phyloP scores from a whole-genome alignment of 2,888 invertebrate genomes.

The Bellardia bayeri region DNA sequence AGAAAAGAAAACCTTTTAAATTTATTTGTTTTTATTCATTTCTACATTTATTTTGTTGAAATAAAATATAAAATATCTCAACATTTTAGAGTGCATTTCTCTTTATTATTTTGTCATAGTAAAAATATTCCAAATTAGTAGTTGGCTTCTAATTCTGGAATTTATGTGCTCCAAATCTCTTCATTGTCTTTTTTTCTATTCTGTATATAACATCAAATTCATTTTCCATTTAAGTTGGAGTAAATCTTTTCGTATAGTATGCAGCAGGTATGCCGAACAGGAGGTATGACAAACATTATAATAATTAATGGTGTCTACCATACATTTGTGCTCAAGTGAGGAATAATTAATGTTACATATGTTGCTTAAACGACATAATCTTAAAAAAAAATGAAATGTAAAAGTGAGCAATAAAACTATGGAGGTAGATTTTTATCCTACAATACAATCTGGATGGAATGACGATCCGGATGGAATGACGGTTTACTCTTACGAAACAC shows the following conservation, averaged over 20 bases:
- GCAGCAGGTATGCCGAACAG: neutral
- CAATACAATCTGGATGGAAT: conserved; percentile 14
- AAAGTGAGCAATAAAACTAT: neutral
- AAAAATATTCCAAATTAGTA: conserved; percentile 17
- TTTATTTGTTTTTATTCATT: neutral
- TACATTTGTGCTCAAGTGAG: conserved; percentile 52
- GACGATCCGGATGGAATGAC: too few relatives aligned
- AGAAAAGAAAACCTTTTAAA: neutral
- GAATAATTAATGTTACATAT: conserved; percentile 70
- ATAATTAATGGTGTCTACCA: conserved; percentile 56
- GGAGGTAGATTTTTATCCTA: neutral
- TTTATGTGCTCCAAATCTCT: conserved; percentile 41
- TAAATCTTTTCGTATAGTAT: neutral
- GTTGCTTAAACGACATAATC: conserved; percentile 54
- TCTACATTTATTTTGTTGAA: neutral
- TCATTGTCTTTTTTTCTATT: conserved; percentile 20
- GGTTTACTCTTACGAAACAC: too few relatives aligned
- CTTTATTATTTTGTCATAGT: conserved; percentile 14
- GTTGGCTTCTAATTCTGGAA: conserved; percentile 23
- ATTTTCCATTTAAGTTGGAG: conserved; percentile 13
- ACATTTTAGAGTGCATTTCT: conserved; percentile 1
- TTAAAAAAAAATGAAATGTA: neutral
- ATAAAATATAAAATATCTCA: neutral
- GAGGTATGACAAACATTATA: conserved; percentile 31
- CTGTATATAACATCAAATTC: conserved; percentile 1